Percentiles rank a stretch among this genome's conserved stretches.
Conservation (phyloP, 2,797 vertebrate genomes). For the Halcyon chelicuti region DNA sequence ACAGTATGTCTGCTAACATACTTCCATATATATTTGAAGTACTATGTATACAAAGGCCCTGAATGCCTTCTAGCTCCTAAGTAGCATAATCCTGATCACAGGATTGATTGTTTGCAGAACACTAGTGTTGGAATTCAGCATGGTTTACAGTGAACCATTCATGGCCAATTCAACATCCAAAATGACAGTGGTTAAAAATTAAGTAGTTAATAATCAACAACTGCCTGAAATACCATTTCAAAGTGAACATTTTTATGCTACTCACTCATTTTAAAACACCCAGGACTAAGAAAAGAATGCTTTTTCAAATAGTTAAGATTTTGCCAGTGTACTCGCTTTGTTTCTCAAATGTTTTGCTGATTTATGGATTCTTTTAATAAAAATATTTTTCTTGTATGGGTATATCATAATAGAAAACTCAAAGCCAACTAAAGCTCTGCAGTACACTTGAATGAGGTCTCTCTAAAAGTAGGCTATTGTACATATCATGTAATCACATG, state of each 20-base stretch:
- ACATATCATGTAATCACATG: too few species aligned
- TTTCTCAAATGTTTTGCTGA: background rate
- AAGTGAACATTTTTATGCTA: background rate
- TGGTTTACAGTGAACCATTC: background rate
- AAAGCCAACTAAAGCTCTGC: background rate
- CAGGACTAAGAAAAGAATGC: background rate
- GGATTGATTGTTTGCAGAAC: background rate
- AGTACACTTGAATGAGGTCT: background rate
- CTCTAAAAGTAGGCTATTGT: background rate
- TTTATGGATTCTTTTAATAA: background rate
- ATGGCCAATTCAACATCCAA: background rate
- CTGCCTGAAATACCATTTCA: background rate
- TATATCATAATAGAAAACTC: background rate
- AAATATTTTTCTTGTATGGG: background rate
- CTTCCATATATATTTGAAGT: background rate
- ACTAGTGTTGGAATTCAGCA: background rate
- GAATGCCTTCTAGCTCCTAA: background rate
- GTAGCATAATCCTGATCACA: background rate
- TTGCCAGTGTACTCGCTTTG: background rate
- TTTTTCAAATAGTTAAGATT: background rate
- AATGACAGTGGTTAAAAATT: background rate
- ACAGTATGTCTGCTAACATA: background rate
- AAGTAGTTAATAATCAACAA: background rate
- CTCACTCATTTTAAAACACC: background rate
- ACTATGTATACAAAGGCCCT: background rate